phyloP scores from a whole-genome alignment of 2,797 vertebrate species.

The Sebastes variabilis region DNA sequence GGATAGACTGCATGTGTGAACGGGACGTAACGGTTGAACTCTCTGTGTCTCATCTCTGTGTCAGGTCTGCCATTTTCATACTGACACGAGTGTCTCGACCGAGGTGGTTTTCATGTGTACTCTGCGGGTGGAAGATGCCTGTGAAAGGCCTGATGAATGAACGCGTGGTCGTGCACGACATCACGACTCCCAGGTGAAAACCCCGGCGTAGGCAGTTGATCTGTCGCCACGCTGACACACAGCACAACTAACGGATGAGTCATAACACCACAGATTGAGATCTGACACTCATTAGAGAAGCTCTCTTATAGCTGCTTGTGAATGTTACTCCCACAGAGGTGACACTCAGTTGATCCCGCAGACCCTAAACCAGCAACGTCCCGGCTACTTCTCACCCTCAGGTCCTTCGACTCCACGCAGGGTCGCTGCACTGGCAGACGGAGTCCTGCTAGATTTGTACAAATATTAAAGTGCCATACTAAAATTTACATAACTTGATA shows the following conservation, averaged over 20 bases:
- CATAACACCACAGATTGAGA: constrained; percentile 13
- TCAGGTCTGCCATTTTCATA: background rate
- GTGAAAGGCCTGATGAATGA: background rate
- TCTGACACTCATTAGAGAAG: constrained; percentile 32
- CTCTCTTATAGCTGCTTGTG: background rate
- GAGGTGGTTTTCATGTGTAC: background rate
- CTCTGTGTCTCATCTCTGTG: background rate
- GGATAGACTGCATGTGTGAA: no score
- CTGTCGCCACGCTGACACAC: constrained; percentile 10
- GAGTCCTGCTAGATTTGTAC: background rate
- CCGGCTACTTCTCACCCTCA: background rate
- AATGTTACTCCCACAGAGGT: background rate
- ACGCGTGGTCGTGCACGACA: background rate
- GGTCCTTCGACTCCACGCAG: background rate
- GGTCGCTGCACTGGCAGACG: no score
- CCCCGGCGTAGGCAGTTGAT: constrained; percentile 39
- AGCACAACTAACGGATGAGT: constrained; percentile 36
- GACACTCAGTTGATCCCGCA: background rate
- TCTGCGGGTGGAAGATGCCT: no score
- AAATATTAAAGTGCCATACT: background rate
- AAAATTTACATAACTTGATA: no score
- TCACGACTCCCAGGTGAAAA: constrained; percentile 50
- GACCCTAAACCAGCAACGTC: background rate
- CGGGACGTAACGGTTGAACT: background rate
- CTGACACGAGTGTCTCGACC: background rate